Evolutionary conservation across 2,888 invertebrate species (phyloP).

Genomic region (Drosophila macrothrix): DNA sequence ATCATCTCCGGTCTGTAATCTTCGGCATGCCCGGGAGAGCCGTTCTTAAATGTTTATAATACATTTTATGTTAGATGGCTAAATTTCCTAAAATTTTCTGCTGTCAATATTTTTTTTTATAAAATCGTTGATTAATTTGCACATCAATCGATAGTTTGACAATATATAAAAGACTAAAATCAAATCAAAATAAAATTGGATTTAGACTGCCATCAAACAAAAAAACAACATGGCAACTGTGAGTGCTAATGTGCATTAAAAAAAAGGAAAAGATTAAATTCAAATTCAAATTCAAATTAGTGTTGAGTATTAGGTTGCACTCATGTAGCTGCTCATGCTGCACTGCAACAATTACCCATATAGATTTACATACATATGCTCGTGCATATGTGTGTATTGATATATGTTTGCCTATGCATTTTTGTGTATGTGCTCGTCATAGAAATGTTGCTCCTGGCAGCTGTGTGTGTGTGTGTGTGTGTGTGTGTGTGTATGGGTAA

Average conservation of each 20-base stretch:
- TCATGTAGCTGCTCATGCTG: slow-evolving; percentile 8
- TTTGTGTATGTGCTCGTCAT: slow-evolving; percentile 38
- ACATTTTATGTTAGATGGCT: not conserved
- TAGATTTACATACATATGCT: not conserved
- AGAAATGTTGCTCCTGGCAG: slow-evolving; percentile 42
- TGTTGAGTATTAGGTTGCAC: slow-evolving; percentile 19
- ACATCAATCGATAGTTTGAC: not conserved
- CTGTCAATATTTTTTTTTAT: not conserved
- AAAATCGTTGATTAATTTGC: not conserved
- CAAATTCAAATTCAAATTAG: slow-evolving; percentile 18
- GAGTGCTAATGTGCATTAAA: slow-evolving; percentile 31
- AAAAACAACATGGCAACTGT: not conserved
- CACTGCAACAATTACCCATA: slow-evolving; percentile 48
- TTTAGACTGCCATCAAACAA: not conserved
- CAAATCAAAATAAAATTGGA: not conserved
- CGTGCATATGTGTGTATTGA: not conserved
- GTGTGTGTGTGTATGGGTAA: slow-evolving; percentile 36
- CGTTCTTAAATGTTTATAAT: too few relatives aligned
- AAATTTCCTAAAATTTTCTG: not conserved
- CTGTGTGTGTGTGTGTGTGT: too few relatives aligned
- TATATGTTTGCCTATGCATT: slow-evolving; percentile 5
- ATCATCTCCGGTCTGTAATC: not conserved
- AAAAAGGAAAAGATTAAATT: not conserved
- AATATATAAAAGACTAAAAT: not conserved
- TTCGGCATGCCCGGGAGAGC: not conserved